A percentile compares a stretch with the other conserved stretches of the same genome.
phyloP scores from a whole-genome alignment of 2,113 vertebrate species.

The Dicrurus megarhynchus region DNA sequence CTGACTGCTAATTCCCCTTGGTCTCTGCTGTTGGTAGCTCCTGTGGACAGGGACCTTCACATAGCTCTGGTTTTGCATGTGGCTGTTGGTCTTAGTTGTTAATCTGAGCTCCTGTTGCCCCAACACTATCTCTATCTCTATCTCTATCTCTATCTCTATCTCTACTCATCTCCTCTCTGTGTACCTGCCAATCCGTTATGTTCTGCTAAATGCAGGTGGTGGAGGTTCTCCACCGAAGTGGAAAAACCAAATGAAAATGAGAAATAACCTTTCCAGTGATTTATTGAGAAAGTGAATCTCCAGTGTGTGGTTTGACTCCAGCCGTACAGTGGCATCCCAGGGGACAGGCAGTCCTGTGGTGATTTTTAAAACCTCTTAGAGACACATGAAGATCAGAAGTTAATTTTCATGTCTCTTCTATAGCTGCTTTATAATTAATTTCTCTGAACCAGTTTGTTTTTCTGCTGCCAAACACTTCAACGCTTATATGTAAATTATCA shows the following conservation, averaged over 20 bases:
- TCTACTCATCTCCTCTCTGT: background rate
- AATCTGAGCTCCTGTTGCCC: background rate
- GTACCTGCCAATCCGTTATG: background rate
- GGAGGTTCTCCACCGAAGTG: background rate
- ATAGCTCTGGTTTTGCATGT: accelerated
- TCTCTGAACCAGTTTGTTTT: conserved; percentile 43
- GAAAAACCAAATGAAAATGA: accelerated
- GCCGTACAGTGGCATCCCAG: accelerated
- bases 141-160: background rate
- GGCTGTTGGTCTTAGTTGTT: too few species aligned
- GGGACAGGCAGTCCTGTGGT: background rate
- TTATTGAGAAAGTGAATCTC: background rate
- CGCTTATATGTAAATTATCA: conserved; percentile 36
- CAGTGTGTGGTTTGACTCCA: accelerated
- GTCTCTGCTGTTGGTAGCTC: accelerated
- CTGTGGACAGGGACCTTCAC: background rate
- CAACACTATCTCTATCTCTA: background rate
- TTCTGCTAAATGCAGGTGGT: background rate
- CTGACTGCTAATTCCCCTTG: accelerated
- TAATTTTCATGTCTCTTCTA: background rate
- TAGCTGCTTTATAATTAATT: conserved; percentile 43
- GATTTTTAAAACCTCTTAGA: background rate
- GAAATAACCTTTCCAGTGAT: background rate
- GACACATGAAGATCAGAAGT: background rate
- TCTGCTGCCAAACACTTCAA: conserved; percentile 26